Evolutionary conservation across 2,113 vertebrate genomes (phyloP).

Genomic region (Pelmatolapia mariae): DNA sequence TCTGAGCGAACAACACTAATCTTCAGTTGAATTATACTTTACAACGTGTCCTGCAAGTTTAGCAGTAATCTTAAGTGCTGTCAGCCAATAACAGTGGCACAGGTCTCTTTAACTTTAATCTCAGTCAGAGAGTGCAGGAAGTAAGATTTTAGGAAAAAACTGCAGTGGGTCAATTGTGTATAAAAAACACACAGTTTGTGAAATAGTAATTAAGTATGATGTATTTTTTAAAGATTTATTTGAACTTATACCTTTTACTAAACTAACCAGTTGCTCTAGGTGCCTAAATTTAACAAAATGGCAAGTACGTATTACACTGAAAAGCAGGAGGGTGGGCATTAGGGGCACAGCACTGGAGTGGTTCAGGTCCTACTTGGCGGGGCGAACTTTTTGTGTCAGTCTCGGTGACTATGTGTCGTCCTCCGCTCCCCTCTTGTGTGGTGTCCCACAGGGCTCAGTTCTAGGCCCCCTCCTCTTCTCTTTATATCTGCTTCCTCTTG

Average conservation of each 20-base stretch:
- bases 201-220: not conserved
- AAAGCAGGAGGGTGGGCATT: not conserved
- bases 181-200: not conserved
- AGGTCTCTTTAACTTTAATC: not conserved
- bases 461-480: too few relatives aligned
- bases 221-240: not conserved
- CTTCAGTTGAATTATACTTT: not conserved
- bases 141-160: constrained; percentile 12
- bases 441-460: too few relatives aligned
- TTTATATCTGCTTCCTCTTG: too few relatives aligned
- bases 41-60: not conserved
- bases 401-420: too few relatives aligned
- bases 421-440: too few relatives aligned
- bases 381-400: too few relatives aligned
- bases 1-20: not conserved
- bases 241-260: not conserved
- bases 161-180: not conserved
- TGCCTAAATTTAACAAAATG: not conserved
- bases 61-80: not conserved
- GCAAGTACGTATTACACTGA: not conserved
- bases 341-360: too few relatives aligned
- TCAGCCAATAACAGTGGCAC: not conserved
- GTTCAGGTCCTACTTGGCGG: too few relatives aligned
- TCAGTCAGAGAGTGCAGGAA: not conserved
- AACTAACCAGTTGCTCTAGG: not conserved